phyloP scores from a whole-genome alignment of 2,797 vertebrate genomes.

The Aphelocoma californica region DNA sequence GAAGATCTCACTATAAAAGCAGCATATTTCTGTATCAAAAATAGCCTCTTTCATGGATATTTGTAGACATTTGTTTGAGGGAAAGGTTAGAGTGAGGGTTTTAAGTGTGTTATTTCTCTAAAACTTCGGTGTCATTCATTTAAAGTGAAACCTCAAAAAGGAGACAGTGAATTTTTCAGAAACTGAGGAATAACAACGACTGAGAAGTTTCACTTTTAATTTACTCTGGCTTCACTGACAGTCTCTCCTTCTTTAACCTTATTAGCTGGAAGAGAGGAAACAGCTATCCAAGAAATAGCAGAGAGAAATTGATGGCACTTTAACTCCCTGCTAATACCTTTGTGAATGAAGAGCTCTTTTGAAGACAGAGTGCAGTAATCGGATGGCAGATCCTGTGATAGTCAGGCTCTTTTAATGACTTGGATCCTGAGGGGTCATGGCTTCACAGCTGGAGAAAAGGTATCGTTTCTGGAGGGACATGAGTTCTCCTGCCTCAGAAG shows the following conservation, averaged over 20 bases:
- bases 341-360: slow-evolving; percentile 28
- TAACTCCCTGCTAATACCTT: neutral
- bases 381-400: neutral
- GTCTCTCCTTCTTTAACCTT: slow-evolving; percentile 22
- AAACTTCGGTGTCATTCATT: neutral
- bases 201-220: slow-evolving; percentile 10
- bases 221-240: neutral
- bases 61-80: neutral
- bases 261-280: neutral
- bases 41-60: neutral
- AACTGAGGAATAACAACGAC: neutral
- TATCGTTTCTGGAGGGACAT: neutral
- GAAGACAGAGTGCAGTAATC: slow-evolving; percentile 7
- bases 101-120: neutral
- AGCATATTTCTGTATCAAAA: neutral
- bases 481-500: slow-evolving; percentile 47
- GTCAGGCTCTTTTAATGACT: neutral
- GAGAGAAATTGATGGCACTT: neutral
- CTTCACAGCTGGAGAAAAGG: slow-evolving; percentile 11
- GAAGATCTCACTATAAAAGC: neutral
- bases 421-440: neutral
- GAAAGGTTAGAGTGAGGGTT: neutral
- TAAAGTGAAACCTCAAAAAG: neutral
- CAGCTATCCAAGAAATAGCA: neutral
- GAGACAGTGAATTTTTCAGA: neutral